These are phyloP conservation scores for Drosophila hydei DNA, from an alignment of 1,140 invertebrate genomes.

Conservation along the genomic window DNA sequence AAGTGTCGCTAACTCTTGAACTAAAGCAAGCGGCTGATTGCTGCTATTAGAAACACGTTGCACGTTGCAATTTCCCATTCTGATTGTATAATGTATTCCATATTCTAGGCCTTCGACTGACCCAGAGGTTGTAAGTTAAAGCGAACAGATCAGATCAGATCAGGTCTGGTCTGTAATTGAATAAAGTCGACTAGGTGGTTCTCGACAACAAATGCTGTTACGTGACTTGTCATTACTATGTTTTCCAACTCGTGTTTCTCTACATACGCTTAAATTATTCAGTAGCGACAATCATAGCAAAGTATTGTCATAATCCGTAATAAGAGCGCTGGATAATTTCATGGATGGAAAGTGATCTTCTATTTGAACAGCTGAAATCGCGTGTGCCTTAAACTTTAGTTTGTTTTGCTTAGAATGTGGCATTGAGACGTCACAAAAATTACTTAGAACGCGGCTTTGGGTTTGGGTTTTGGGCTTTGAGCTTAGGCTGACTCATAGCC, in stretches of 20 bases:
- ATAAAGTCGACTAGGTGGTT: conserved; percentile 33
- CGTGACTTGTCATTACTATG: conserved; percentile 39
- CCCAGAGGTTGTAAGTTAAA: conserved; percentile 18
- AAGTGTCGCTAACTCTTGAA: background rate
- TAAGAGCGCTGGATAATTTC: conserved; percentile 1
- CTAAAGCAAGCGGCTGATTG: background rate
- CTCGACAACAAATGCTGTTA: conserved; percentile 30
- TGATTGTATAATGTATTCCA: conserved; percentile 12
- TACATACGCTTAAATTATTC: conserved; percentile 41
- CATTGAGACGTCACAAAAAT: conserved; percentile 59
- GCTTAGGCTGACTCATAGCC: conserved; percentile 43
- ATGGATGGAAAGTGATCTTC: conserved; percentile 7
- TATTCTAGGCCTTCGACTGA: conserved; percentile 6
- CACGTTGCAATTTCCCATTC: background rate
- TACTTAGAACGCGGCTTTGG: conserved; percentile 45
- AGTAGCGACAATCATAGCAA: conserved; percentile 19
- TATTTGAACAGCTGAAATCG: conserved; percentile 8
- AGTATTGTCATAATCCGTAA: background rate
- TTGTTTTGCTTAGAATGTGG: background rate
- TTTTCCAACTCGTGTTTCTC: conserved; percentile 17
- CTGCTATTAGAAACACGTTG: conserved; percentile 19
- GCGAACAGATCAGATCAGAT: conserved; percentile 2
- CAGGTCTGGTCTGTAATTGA: conserved; percentile 20
- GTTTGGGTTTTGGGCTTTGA: conserved; percentile 7
- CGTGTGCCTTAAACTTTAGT: background rate